Conservation (phyloP, 2,113 vertebrate genomes). For the Phyllopteryx taeniolatus region DNA sequence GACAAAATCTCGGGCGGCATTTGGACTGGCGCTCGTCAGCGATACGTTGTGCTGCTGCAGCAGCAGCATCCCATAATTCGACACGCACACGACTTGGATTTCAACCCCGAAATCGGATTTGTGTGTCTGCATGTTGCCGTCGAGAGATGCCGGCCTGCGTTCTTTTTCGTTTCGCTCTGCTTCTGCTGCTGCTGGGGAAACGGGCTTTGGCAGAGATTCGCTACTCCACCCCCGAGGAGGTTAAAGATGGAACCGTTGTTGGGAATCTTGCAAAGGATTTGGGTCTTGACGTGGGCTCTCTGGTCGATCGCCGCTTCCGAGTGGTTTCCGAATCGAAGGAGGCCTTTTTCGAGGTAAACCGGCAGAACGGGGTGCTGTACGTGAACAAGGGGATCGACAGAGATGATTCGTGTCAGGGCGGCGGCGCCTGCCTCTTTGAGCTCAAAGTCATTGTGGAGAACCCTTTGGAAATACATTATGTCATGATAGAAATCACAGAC, state of each 20-base stretch:
- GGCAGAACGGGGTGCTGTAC: slow-evolving; percentile 66
- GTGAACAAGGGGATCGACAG: slow-evolving; percentile 64
- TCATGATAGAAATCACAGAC: slow-evolving; percentile 60
- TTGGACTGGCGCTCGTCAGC: background rate
- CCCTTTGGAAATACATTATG: slow-evolving; percentile 65
- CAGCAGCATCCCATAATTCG: no score
- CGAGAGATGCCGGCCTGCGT: slow-evolving; percentile 30
- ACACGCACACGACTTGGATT: background rate
- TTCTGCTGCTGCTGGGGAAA: slow-evolving; percentile 22
- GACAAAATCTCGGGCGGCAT: slow-evolving; percentile 5
- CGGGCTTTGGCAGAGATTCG: slow-evolving; percentile 42
- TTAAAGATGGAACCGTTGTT: slow-evolving; percentile 64
- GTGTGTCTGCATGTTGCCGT: background rate
- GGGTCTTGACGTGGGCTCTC: slow-evolving; percentile 51
- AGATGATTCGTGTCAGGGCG: slow-evolving; percentile 53
- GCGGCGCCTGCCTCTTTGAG: slow-evolving; percentile 47
- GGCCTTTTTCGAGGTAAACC: slow-evolving; percentile 64
- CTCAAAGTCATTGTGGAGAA: slow-evolving; percentile 58
- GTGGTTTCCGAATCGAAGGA: slow-evolving; percentile 57
- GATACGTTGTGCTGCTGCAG: background rate
- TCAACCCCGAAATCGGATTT: background rate
- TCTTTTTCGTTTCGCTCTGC: slow-evolving; percentile 19
- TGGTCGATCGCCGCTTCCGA: slow-evolving; percentile 53
- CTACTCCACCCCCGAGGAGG: slow-evolving; percentile 70
- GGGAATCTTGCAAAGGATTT: slow-evolving; percentile 71